These are phyloP conservation scores for Babylonia areolata DNA, from an alignment of 1,140 invertebrate genomes.

Conservation along the genomic window DNA sequence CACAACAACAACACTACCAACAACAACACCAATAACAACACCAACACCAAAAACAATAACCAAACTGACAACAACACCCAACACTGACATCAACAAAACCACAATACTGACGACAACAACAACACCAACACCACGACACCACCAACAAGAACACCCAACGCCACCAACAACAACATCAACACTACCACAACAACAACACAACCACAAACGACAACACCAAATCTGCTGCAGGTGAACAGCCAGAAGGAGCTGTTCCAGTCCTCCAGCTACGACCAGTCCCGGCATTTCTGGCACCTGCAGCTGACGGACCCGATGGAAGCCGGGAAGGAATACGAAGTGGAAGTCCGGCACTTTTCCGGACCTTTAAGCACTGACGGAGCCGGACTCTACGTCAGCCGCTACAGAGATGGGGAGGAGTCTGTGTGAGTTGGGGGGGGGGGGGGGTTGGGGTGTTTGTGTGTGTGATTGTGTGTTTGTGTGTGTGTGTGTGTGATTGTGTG, in stretches of 20 bases:
- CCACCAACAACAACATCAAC: neutral
- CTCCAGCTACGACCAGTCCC: slow-evolving; percentile 19
- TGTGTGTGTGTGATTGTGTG: no score
- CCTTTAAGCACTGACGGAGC: slow-evolving; percentile 38
- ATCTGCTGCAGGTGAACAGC: neutral
- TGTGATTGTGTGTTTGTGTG: no score
- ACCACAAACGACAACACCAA: neutral
- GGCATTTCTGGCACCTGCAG: slow-evolving; percentile 42
- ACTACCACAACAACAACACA: no score
- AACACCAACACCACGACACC: no score
- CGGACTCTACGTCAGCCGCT: slow-evolving; percentile 48
- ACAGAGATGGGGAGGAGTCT: slow-evolving; percentile 38
- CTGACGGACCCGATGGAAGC: neutral
- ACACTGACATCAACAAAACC: no score
- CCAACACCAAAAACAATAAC: no score
- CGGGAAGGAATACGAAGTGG: slow-evolving; percentile 39
- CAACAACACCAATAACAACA: no score
- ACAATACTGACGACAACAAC: neutral
- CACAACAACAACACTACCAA: no score
- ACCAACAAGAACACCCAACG: slow-evolving; percentile 7
- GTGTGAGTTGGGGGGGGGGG: slow-evolving; percentile 14
- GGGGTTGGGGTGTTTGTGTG: no score
- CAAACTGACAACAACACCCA: no score
- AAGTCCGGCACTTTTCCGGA: slow-evolving; percentile 37
- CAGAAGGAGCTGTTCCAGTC: slow-evolving; percentile 19